Conservation (phyloP, 2,797 vertebrate species). For the Huso huso region DNA sequence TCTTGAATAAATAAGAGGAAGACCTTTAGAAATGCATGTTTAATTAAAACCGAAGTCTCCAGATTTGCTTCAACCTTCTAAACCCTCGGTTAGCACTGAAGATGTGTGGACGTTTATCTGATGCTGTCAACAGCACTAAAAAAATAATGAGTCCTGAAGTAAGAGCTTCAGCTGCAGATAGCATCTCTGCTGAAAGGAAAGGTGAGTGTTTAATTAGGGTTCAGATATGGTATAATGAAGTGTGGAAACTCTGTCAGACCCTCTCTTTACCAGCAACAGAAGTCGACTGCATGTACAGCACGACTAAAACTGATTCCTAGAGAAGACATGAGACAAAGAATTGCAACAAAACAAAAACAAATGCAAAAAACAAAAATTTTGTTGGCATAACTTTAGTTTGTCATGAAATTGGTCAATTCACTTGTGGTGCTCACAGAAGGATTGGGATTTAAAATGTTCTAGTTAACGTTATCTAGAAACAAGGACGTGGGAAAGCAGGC, state of each 20-base stretch:
- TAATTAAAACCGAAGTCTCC: neutral
- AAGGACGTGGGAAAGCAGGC: too few relatives aligned
- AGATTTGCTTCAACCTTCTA: neutral
- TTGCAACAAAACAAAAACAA: too few relatives aligned
- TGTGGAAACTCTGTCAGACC: conserved; percentile 19
- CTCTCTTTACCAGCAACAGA: conserved; percentile 14
- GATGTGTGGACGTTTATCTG: neutral
- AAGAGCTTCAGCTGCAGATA: conserved; percentile 1
- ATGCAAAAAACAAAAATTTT: too few relatives aligned
- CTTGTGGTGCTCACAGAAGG: too few relatives aligned
- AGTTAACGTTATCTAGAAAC: too few relatives aligned
- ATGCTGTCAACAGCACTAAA: neutral
- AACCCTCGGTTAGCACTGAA: neutral
- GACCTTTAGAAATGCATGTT: too few relatives aligned
- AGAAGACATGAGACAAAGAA: too few relatives aligned
- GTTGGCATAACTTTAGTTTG: too few relatives aligned
- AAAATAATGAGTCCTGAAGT: neutral
- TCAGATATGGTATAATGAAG: conserved; percentile 29
- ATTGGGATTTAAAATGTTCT: too few relatives aligned
- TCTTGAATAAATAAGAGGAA: too few relatives aligned
- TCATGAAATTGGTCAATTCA: too few relatives aligned
- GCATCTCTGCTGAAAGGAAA: conserved; percentile 1
- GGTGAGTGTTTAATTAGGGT: conserved; percentile 28
- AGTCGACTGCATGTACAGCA: neutral
- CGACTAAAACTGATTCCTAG: too few relatives aligned